Percentiles rank a stretch among this genome's conserved stretches.
phyloP scores from a whole-genome alignment of 2,113 vertebrate species.

The Bubalus kerabau region DNA sequence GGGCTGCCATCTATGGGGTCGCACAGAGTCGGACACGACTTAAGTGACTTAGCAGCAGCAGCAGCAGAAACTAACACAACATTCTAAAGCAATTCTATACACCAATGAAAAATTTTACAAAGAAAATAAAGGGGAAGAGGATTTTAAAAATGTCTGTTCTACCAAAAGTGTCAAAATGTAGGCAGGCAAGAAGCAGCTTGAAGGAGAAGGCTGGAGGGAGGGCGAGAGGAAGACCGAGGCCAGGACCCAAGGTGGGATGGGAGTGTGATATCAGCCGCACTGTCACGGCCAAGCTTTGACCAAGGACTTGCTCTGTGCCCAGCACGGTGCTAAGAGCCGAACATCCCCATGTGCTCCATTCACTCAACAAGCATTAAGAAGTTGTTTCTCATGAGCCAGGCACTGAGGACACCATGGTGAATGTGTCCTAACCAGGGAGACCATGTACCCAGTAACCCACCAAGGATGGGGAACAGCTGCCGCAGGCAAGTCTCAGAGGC shows the following conservation, averaged over 20 bases:
- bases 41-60: too few relatives aligned
- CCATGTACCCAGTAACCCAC: not conserved
- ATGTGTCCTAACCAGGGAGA: not conserved
- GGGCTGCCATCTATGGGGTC: too few relatives aligned
- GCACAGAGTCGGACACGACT: too few relatives aligned
- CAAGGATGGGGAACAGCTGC: not conserved
- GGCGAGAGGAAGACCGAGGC: fast-evolving
- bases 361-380: not conserved
- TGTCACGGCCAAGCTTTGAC: fast-evolving
- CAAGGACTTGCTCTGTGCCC: not conserved
- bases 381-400: not conserved
- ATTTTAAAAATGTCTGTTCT: not conserved
- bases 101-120: not conserved
- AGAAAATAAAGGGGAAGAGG: not conserved
- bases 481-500: not conserved
- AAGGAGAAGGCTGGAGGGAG: not conserved
- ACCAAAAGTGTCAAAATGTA: not conserved
- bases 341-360: fast-evolving
- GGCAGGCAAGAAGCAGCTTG: not conserved
- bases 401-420: not conserved
- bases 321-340: fast-evolving
- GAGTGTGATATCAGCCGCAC: fast-evolving
- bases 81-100: not conserved
- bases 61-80: not conserved
- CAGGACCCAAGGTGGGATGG: fast-evolving